These are phyloP conservation scores for Spermophilus dauricus DNA, from an alignment of 2,113 vertebrate genomes.

Conservation along the genomic window DNA sequence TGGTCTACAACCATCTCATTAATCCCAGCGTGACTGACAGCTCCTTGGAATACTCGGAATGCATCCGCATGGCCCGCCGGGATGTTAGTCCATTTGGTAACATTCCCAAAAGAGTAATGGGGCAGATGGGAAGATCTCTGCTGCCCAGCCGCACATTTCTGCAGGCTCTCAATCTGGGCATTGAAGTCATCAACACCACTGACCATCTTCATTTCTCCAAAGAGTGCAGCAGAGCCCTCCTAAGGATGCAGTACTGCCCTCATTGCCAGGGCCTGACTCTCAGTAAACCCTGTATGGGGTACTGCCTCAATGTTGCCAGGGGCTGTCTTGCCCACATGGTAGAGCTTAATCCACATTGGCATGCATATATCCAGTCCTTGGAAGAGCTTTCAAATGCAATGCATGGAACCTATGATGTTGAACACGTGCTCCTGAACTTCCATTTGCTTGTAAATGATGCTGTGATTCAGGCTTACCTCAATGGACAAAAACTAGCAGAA, in stretches of 20 bases:
- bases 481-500: conserved; percentile 85
- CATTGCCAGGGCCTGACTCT: conserved; percentile 92
- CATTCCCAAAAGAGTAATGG: conserved; percentile 85
- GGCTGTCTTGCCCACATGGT: conserved; percentile 93
- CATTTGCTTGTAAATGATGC: conserved; percentile 90
- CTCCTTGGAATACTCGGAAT: conserved; percentile 89
- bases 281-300: conserved; percentile 94
- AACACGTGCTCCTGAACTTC: conserved; percentile 91
- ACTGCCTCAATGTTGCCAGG: conserved; percentile 93
- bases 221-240: conserved; percentile 92
- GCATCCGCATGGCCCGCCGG: conserved; percentile 86
- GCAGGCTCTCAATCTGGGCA: conserved; percentile 94
- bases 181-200: conserved; percentile 96
- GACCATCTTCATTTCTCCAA: conserved; percentile 92
- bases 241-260: conserved; percentile 94
- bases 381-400: conserved; percentile 91
- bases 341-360: conserved; percentile 94
- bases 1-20: conserved; percentile 91
- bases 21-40: conserved; percentile 86
- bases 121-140: conserved; percentile 88
- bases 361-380: conserved; percentile 90
- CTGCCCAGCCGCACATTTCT: conserved; percentile 90
- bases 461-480: conserved; percentile 87
- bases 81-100: conserved; percentile 89
- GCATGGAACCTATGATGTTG: conserved; percentile 87